Percentiles rank a stretch among this genome's conserved stretches.
phyloP scores from a whole-genome alignment of 2,113 vertebrate genomes.

The Notothenia rossii region DNA sequence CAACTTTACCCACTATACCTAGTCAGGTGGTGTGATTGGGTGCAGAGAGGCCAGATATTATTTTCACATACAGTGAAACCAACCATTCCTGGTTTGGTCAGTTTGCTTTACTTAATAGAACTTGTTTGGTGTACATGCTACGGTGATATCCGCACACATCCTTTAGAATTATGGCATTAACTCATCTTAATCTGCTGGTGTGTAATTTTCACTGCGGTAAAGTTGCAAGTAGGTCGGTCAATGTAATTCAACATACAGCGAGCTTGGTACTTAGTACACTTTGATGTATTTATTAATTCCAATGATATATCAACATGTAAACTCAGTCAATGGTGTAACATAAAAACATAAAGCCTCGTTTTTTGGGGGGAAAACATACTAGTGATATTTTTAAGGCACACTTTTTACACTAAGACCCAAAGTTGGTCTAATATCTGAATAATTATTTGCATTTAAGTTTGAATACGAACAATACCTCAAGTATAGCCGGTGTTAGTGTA shows the following conservation, averaged over 20 bases:
- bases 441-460: conserved; percentile 3
- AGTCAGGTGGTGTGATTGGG: conserved; percentile 12
- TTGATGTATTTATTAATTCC: background rate
- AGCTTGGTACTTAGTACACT: background rate
- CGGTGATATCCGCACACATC: background rate
- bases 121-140: background rate
- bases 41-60: conserved; percentile 19
- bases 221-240: conserved; percentile 9
- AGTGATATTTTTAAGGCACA: background rate
- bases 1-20: background rate
- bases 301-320: background rate
- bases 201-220: conserved; percentile 6
- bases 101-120: background rate
- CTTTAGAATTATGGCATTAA: background rate
- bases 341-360: background rate
- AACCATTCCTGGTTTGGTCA: background rate
- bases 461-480: conserved; percentile 29
- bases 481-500: conserved; percentile 43
- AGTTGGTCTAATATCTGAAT: background rate
- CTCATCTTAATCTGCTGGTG: conserved; percentile 4
- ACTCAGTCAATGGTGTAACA: conserved; percentile 6
- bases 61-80: conserved; percentile 14
- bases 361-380: too few species aligned
- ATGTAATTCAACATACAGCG: too few species aligned
- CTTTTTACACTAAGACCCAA: conserved; percentile 3